These are phyloP conservation scores for Rhinichthys klamathensis DNA, from an alignment of 2,113 vertebrate genomes.

Conservation along the genomic window DNA sequence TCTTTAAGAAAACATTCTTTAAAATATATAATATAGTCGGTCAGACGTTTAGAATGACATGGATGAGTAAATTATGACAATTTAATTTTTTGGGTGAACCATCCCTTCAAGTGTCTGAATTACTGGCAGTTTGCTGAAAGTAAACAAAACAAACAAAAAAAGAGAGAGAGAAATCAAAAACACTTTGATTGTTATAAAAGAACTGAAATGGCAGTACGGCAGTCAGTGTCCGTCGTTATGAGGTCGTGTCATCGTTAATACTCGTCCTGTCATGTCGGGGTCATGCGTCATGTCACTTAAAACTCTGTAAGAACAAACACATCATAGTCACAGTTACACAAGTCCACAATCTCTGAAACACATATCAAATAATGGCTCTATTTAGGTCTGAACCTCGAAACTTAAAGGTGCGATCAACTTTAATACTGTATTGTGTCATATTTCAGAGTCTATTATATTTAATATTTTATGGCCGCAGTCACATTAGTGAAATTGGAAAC, in stretches of 20 bases:
- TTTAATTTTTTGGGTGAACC: neutral
- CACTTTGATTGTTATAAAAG: constrained; percentile 6
- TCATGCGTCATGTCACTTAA: constrained; percentile 67
- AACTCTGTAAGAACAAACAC: constrained; percentile 65
- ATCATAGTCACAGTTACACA: constrained; percentile 57
- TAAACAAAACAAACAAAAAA: neutral
- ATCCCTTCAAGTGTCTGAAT: neutral
- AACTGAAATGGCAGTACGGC: constrained; percentile 50
- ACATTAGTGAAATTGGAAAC: neutral
- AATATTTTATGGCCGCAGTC: neutral
- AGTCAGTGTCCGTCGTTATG: constrained; percentile 65
- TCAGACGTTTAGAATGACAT: too few species aligned
- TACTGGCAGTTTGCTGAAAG: neutral
- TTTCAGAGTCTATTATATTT: too few species aligned
- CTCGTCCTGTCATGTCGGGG: constrained; percentile 66
- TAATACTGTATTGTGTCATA: neutral
- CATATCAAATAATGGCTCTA: neutral
- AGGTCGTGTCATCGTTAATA: constrained; percentile 61
- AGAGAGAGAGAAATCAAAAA: neutral
- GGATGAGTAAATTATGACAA: too few species aligned
- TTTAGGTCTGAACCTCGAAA: neutral
- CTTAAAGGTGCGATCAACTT: neutral
- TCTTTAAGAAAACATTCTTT: too few species aligned
- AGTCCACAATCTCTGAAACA: neutral
- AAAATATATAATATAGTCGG: neutral